Evolutionary conservation across 2,113 vertebrate species (phyloP), one percentile per base, ranked within the genome.

Genomic region (Azemiops feae): DNA sequence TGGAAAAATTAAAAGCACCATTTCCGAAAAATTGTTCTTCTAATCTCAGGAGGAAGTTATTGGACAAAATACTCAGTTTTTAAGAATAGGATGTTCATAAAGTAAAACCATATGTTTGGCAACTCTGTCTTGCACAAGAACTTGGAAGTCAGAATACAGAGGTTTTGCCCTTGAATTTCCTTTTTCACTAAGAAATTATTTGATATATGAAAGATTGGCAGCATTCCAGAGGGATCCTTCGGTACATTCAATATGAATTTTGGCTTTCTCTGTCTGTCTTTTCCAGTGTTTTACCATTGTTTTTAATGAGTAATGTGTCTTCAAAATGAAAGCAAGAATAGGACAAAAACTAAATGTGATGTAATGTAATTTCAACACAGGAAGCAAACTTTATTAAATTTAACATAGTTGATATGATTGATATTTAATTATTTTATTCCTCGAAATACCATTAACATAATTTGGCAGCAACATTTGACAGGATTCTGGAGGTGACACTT

Each of bases 41-140:
- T 57, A 57, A 55, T 89, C 55, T 25, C 53, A 50, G n/a, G 69
- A 85, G 22, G 50, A 89, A n/a, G 25, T 57, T 50, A 27, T 52
- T 88, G 43, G 64, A 89, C 52, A 47, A 58, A 86, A 91, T 87
- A 45, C 54, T 87, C 14, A 87, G 0, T 93, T 94, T 85, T 90
- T 91, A 74, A 92, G 85, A 94, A 91, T 34, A 93, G 2, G 93
- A 39, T 95, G 30, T 95, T 95, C 88, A 92, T 53, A 92, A 95
- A 95, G 92, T 91, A 10, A 69, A 93, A 95, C 94, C 90, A 95
- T 94, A 89, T 95, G 92, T 95, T 94, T 93, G 90, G 55, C 90
- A 4, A 0, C 0, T 92, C 93, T 92, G 94, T 92, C 64, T 1
- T 91, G 8, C 27, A 85, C 11, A 52, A 64, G 89, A 88, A 92